These are phyloP conservation scores for Orcinus orca DNA, from an alignment of 2,113 vertebrate genomes.

Conservation along the genomic window DNA sequence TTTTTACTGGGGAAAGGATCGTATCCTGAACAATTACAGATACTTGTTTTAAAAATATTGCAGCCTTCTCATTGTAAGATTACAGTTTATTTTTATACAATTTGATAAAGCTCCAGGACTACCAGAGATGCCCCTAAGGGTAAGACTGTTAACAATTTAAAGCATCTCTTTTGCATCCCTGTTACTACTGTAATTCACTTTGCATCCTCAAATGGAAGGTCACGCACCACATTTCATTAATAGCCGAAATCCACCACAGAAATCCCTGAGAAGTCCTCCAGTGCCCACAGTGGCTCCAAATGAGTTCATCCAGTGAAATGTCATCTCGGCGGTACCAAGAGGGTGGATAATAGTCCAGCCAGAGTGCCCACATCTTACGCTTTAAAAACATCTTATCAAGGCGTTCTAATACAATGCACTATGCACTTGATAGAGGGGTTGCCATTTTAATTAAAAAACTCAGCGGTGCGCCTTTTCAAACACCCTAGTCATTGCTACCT, in stretches of 20 bases:
- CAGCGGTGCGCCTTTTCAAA: neutral
- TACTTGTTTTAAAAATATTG: neutral
- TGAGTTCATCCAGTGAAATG: neutral
- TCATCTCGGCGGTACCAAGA: neutral
- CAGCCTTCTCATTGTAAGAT: neutral
- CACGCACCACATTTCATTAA: neutral
- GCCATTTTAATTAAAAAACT: neutral
- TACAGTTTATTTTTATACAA: neutral
- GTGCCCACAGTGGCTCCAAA: neutral
- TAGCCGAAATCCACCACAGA: neutral
- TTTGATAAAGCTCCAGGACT: neutral
- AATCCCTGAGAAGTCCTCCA: neutral
- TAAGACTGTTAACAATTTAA: neutral
- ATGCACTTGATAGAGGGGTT: neutral
- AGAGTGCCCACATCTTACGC: neutral
- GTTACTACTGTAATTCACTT: neutral
- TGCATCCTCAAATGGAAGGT: neutral
- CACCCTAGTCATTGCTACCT: neutral
- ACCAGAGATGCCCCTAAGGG: neutral
- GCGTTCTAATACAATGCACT: neutral
- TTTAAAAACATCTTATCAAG: neutral
- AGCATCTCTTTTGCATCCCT: neutral
- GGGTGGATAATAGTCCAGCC: neutral
- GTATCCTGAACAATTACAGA: neutral
- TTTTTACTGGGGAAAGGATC: neutral